Conservation (phyloP, 2,888 invertebrate genomes). For the Parnassius orleans region DNA sequence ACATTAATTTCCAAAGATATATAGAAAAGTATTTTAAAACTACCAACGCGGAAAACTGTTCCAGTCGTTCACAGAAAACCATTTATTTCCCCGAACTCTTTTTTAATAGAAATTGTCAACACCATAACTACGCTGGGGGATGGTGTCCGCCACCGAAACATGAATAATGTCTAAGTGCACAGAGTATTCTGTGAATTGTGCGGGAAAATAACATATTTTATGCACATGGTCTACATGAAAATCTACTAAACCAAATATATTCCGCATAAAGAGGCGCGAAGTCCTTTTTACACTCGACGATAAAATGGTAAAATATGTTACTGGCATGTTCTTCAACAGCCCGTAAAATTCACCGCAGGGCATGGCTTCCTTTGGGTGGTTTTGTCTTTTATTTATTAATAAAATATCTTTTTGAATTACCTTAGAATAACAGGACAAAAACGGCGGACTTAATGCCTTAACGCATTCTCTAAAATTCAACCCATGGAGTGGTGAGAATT, state of each 20-base stretch:
- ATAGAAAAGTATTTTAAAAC: background rate
- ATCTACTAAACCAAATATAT: too few relatives aligned
- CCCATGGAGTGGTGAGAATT: too few relatives aligned
- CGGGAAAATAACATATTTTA: too few relatives aligned
- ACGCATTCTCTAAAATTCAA: too few relatives aligned
- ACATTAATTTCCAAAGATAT: background rate
- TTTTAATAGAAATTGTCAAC: background rate
- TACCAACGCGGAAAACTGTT: background rate
- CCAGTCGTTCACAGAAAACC: background rate
- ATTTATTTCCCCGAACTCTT: background rate
- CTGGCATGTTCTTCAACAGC: too few relatives aligned
- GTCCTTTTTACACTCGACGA: conserved; percentile 41
- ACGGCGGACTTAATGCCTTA: too few relatives aligned
- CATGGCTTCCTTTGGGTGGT: too few relatives aligned
- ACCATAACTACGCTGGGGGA: background rate
- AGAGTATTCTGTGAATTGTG: conserved; percentile 33
- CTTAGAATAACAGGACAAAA: too few relatives aligned
- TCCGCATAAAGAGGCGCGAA: conserved; percentile 32
- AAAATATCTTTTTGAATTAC: too few relatives aligned
- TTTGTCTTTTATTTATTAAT: too few relatives aligned
- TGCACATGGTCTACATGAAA: too few relatives aligned
- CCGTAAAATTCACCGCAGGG: too few relatives aligned
- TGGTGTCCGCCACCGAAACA: background rate
- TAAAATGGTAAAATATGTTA: background rate
- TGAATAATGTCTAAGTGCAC: conserved; percentile 13